Evolutionary conservation across 2,113 vertebrate species (phyloP).

Genomic region (Myotis yumanensis): DNA sequence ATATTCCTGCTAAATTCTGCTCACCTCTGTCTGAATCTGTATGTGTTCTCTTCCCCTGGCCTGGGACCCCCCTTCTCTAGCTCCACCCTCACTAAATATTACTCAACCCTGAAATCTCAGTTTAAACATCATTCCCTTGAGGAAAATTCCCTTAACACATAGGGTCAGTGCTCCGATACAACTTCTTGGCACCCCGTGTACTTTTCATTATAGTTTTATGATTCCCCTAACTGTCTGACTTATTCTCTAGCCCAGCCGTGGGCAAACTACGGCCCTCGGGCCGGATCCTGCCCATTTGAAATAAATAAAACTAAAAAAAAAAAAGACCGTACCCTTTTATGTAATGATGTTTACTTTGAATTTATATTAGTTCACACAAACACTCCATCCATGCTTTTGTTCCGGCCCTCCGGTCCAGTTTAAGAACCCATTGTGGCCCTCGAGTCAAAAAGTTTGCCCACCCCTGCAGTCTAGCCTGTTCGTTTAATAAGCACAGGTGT

Average conservation of each 20-base stretch:
- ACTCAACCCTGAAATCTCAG: not conserved
- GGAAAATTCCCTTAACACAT: not conserved
- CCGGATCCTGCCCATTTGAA: no score
- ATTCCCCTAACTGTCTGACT: not conserved
- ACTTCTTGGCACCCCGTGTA: not conserved
- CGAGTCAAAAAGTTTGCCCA: no score
- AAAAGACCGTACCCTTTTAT: no score
- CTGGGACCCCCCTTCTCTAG: not conserved
- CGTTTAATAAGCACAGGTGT: not conserved
- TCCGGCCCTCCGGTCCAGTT: no score
- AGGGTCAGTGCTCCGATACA: rapidly evolving
- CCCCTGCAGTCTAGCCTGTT: no score
- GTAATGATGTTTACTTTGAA: no score
- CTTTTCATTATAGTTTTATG: not conserved
- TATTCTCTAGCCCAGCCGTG: not conserved
- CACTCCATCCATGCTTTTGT: no score
- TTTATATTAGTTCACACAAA: no score
- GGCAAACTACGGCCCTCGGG: no score
- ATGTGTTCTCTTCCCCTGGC: not conserved
- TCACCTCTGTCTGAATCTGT: not conserved
- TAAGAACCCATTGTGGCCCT: no score
- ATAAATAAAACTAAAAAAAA: no score
- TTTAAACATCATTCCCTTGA: not conserved
- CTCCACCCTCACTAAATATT: not conserved
- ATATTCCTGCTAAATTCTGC: not conserved